Evolutionary conservation across 2,888 invertebrate genomes (phyloP), one percentile per base, ranked within the genome.

Genomic region (Rutpela maculata): DNA sequence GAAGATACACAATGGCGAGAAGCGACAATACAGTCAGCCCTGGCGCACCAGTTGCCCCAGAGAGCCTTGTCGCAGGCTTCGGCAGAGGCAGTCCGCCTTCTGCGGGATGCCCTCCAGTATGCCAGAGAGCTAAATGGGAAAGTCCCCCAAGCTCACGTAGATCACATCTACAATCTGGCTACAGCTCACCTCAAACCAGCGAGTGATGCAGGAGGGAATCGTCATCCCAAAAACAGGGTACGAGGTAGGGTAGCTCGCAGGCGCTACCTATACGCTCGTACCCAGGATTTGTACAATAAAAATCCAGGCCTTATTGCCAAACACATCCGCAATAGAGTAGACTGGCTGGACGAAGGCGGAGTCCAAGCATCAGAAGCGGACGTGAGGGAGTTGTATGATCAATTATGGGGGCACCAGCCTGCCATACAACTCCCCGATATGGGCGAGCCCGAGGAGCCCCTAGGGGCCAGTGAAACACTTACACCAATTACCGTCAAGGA

Each of bases 241-340:
- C 17, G 70, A 38, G 70, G 78, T 10, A 63, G 66, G 56, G 22
- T 78, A 15, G 74, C 18, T 31, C 22, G 31, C 35, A 81, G 84
- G 78, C 80, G 80, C 31, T 84, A 80, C 57, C 67, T 79, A 1
- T 87, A 84, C 50, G 85, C 87, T 0, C 72, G 85, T 0, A 85
- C 86, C 62, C 87, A 88, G 76, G 84, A 87, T 6, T 57, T 88
- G 0, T 88, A 71, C 10, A 80, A 81, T 62, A 83, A 78, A 81
- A 84, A 84, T 75, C 86, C 86, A 79, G 84, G 82, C 60, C 38
- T 83, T 68, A 74, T 88, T 76, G 78, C 86, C 56, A 77, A 87
- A 78, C 31, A 81, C 80, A 72, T 87, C 73, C 4, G 87, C 78
- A 17, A n/a, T n/a, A n/a, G n/a, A n/a, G n/a, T n/a, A n/a, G n/a